Evolutionary conservation across 2,797 vertebrate species (phyloP), one percentile per base, ranked within the genome.

Genomic region (Dromococcyx pavoninus): DNA sequence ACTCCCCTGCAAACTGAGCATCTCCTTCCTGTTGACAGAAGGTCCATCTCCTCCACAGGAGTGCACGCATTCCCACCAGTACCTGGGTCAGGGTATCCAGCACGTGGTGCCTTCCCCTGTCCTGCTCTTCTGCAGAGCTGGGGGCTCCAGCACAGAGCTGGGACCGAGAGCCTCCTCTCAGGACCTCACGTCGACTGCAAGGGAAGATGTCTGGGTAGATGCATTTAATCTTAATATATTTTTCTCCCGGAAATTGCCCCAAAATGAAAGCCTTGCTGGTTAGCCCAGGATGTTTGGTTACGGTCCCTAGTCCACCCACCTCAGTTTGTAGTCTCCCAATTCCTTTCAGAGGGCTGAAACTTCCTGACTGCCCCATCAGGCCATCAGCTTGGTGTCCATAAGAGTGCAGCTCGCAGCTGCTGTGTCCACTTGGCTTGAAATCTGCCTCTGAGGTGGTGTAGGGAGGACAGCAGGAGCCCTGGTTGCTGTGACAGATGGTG

Each of bases 41-140:
- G 1, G 18, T 32, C 32, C 44, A 28, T 4, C 22, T 8, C n/a
- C 72, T n/a, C 41, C 18, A 1, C 15, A 4, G 57, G 50, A 13
- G 13, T 9, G 2, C 2, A 6, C 4, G 50, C 11, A 3, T 27
- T 64, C 54, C 33, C 32, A 7, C 3, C 37, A 0, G 2, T 15
- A 2, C 2, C 17, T 12, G 41, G 25, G 25, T 28, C 1, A 7
- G 54, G 27, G 48, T 30, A 7, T 15, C 64, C 37, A 17, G 60
- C 10, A 37, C 44, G 25, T 5, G 6, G 0, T 2, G 2, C 30
- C 30, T 44, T 10, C 13, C 46, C 43, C 17, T 4, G 46, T 0
- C 1, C 71, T 7, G 53, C 48, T 23, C 13, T 18, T 41, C 39
- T 17, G 37, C 22, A 12, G 44, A 18, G 25, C 61, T 5, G 10